A percentile compares a stretch with the other conserved stretches of the same genome.
These are phyloP conservation scores for Pegoplata infirma DNA, from an alignment of 2,888 invertebrate genomes.

Conservation along the genomic window DNA sequence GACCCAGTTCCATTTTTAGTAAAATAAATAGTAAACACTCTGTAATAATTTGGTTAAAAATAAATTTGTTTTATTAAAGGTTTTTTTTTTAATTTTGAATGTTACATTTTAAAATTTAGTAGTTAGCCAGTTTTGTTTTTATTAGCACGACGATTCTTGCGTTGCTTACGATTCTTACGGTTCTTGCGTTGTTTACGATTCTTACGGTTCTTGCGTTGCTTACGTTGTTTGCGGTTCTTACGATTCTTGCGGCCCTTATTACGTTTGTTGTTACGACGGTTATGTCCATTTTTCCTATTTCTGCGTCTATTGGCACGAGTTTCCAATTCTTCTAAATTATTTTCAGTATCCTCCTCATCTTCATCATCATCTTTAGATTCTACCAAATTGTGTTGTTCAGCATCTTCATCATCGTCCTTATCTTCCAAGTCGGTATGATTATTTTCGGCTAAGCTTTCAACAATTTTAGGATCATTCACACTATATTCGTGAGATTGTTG, in stretches of 20 bases:
- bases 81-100: no score
- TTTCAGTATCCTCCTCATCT: background rate
- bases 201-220: background rate
- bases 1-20: no score
- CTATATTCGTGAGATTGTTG: background rate
- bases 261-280: slow-evolving; percentile 18
- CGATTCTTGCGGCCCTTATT: slow-evolving; percentile 42
- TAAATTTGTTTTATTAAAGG: no score
- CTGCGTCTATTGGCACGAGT: slow-evolving; percentile 3
- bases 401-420: background rate
- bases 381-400: background rate
- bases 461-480: background rate
- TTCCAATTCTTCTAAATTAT: background rate
- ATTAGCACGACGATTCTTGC: background rate
- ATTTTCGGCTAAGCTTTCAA: background rate
- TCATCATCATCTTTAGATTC: background rate
- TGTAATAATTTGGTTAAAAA: no score
- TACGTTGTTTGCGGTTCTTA: background rate
- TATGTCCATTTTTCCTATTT: background rate
- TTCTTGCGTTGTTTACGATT: slow-evolving; percentile 17
- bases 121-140: no score
- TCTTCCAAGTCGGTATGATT: background rate
- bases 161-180: background rate
- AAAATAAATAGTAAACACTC: no score
- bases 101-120: no score